phyloP scores from a whole-genome alignment of 2,888 invertebrate genomes.

The Biston betularia region DNA sequence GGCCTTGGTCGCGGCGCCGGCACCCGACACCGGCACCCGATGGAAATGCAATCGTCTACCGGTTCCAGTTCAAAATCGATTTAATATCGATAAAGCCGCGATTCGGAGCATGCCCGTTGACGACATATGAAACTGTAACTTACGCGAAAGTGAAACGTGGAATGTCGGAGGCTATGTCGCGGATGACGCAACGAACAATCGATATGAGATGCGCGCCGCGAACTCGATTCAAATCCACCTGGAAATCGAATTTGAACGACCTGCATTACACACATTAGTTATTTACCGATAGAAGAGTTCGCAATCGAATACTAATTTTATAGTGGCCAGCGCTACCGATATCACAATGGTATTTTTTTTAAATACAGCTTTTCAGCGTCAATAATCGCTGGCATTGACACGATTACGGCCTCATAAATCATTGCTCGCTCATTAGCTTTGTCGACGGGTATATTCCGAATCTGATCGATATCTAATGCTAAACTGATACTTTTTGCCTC shows the following conservation, averaged over 20 bases:
- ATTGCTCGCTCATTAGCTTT: conserved; percentile 49
- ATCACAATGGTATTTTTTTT: conserved; percentile 39
- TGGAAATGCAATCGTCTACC: conserved; percentile 52
- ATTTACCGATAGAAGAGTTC: conserved; percentile 35
- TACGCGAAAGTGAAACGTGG: conserved; percentile 81
- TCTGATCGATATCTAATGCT: conserved; percentile 45
- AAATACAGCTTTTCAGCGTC: conserved; percentile 39
- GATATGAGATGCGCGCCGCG: conserved; percentile 57
- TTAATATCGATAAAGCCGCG: conserved; percentile 45
- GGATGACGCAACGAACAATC: conserved; percentile 61
- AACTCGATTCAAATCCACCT: conserved; percentile 56
- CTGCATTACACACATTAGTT: conserved; percentile 53
- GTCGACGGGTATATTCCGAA: conserved; percentile 46
- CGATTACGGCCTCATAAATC: conserved; percentile 55
- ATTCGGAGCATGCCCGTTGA: conserved; percentile 52
- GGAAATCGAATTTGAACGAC: conserved; percentile 54
- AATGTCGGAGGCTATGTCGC: conserved; percentile 65
- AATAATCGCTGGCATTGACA: conserved; percentile 52
- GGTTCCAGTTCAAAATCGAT: conserved; percentile 62
- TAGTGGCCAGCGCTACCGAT: conserved; percentile 14
- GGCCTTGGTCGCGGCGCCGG: conserved; percentile 46
- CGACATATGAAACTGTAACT: conserved; percentile 70
- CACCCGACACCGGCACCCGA: conserved; percentile 31
- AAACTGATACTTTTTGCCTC: conserved; percentile 33
- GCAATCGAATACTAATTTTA: conserved; percentile 45